These are phyloP conservation scores for Apamea anceps DNA, from an alignment of 2,888 invertebrate genomes.

Conservation along the genomic window DNA sequence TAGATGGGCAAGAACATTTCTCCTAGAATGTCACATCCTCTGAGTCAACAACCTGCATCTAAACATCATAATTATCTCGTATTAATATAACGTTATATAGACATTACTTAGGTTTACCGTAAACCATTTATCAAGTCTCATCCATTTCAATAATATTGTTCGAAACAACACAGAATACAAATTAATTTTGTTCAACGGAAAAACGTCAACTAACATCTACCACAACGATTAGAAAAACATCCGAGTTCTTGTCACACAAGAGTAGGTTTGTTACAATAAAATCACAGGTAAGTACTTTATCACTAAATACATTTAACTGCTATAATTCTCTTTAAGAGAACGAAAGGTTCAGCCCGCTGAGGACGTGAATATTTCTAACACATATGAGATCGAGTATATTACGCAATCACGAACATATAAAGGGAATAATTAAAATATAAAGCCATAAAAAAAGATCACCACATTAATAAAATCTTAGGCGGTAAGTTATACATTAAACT, in stretches of 20 bases:
- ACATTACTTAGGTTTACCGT: slow-evolving; percentile 62
- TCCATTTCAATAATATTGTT: slow-evolving; percentile 69
- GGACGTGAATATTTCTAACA: slow-evolving; percentile 40
- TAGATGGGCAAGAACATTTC: neutral
- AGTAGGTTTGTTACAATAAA: slow-evolving; percentile 82
- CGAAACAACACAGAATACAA: slow-evolving; percentile 63
- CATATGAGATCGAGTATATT: slow-evolving; percentile 54
- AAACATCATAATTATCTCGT: slow-evolving; percentile 64
- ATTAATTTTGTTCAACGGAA: slow-evolving; percentile 61
- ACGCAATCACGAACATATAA: slow-evolving; percentile 48
- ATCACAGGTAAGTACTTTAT: slow-evolving; percentile 88
- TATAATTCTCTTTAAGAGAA: slow-evolving; percentile 76
- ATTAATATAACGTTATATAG: slow-evolving; percentile 62
- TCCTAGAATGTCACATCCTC: slow-evolving; percentile 14
- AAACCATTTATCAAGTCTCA: slow-evolving; percentile 73
- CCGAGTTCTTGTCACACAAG: slow-evolving; percentile 86
- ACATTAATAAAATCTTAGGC: slow-evolving; percentile 50
- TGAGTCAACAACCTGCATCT: slow-evolving; percentile 44
- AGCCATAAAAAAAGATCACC: slow-evolving; percentile 29
- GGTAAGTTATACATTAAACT: slow-evolving; percentile 55
- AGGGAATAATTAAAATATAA: slow-evolving; percentile 16
- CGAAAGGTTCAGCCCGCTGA: slow-evolving; percentile 34
- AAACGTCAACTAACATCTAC: slow-evolving; percentile 68
- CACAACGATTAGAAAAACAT: slow-evolving; percentile 70
- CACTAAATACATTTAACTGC: slow-evolving; percentile 79